A percentile compares a stretch with the other conserved stretches of the same genome.
phyloP scores from a whole-genome alignment of 2,113 vertebrate species.

The Bos javanicus region DNA sequence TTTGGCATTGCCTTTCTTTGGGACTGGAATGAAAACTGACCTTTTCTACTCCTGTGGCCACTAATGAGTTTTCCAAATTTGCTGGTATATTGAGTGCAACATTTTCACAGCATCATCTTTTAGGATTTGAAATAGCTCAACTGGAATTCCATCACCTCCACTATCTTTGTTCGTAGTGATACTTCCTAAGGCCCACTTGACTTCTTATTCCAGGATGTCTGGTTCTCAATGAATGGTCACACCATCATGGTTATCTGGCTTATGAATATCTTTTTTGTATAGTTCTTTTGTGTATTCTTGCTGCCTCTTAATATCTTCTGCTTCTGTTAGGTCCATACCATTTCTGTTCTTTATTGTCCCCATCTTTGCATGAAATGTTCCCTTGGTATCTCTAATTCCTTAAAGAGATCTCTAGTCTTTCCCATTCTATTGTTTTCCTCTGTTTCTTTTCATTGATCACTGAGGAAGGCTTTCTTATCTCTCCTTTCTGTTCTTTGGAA shows the following conservation, averaged over 20 bases:
- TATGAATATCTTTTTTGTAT: not conserved
- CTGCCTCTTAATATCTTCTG: not conserved
- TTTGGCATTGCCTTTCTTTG: not conserved
- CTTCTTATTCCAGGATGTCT: not conserved
- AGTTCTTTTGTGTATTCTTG: not conserved
- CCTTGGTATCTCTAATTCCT: not conserved
- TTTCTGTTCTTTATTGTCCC: not conserved
- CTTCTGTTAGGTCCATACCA: not conserved
- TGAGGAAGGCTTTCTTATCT: not conserved
- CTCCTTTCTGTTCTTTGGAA: not conserved
- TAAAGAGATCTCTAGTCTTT: not conserved
- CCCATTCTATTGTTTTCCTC: not conserved
- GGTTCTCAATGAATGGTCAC: not conserved
- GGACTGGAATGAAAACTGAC: not conserved
- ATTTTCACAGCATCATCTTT: not conserved
- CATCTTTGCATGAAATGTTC: not conserved
- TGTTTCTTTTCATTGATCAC: not conserved
- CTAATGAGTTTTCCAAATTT: not conserved
- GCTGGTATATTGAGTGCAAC: not conserved
- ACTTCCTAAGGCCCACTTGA: not conserved
- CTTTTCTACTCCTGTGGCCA: not conserved
- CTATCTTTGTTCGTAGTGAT: not conserved
- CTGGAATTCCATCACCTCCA: not conserved
- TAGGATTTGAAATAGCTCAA: not conserved
- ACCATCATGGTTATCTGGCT: not conserved